These are phyloP conservation scores for Martes martes DNA, from an alignment of 2,113 vertebrate genomes.

Conservation along the genomic window DNA sequence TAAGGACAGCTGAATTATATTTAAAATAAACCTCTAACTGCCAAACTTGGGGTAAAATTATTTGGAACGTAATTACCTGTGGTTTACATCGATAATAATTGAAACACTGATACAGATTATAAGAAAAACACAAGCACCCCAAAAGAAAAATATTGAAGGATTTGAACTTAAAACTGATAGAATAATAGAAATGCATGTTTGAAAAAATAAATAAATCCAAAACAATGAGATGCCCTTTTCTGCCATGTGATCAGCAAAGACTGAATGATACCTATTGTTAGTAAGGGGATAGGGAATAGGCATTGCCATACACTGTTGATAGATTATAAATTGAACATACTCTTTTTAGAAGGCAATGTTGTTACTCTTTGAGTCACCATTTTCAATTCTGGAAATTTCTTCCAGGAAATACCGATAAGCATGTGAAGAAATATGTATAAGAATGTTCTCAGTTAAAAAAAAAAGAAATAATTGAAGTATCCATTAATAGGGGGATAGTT, in stretches of 20 bases:
- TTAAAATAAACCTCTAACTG: conserved; percentile 18
- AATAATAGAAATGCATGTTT: background rate
- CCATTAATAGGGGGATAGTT: background rate
- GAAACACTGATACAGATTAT: background rate
- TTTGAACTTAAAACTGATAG: background rate
- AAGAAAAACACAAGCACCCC: background rate
- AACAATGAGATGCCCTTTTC: background rate
- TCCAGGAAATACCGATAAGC: background rate
- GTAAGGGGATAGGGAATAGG: background rate
- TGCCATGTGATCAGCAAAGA: background rate
- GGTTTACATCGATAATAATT: background rate
- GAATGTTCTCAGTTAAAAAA: background rate
- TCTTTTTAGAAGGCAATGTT: background rate
- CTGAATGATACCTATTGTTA: background rate
- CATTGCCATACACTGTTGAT: background rate
- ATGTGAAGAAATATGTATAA: background rate
- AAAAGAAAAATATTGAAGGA: background rate
- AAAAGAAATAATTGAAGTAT: background rate
- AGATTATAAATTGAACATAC: background rate
- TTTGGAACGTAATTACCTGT: background rate
- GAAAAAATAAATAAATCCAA: background rate
- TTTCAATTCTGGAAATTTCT: background rate
- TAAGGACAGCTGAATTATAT: background rate
- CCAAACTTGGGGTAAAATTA: background rate
- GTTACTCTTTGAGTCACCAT: background rate